Percentiles rank a stretch among this genome's conserved stretches.
These are phyloP conservation scores for Gallinago paraguaiae DNA, from an alignment of 2,113 vertebrate species.

Conservation along the genomic window DNA sequence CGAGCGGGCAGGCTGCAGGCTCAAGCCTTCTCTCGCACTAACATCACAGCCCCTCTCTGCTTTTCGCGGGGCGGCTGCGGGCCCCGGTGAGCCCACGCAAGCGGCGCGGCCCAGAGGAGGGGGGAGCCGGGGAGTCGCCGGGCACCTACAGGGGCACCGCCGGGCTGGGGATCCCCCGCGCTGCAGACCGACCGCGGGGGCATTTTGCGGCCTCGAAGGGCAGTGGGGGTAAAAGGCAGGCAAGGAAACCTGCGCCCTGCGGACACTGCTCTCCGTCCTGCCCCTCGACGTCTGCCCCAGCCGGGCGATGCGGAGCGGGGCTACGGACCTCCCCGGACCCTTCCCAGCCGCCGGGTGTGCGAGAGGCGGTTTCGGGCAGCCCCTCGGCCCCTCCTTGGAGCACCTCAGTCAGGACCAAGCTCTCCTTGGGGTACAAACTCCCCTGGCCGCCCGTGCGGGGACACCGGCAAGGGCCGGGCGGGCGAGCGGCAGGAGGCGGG, in stretches of 20 bases:
- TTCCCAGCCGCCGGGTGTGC: not conserved
- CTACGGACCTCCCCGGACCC: too few relatives aligned
- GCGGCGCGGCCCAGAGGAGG: not conserved
- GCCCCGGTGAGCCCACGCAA: not conserved
- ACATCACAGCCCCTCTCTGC: not conserved
- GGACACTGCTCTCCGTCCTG: not conserved
- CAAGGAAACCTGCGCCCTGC: fast-evolving
- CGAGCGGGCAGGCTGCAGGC: not conserved
- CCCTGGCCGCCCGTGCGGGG: not conserved
- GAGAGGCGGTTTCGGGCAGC: not conserved
- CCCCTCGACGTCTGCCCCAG: not conserved
- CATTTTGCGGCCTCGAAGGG: not conserved
- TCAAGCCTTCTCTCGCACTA: not conserved
- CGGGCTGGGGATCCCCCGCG: fast-evolving
- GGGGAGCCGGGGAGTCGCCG: fast-evolving
- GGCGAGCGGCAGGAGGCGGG: not conserved
- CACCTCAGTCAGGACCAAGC: not conserved
- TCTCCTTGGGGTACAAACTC: not conserved
- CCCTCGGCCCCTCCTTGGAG: not conserved
- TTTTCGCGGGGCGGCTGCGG: not conserved
- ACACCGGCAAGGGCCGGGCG: not conserved
- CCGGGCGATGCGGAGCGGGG: fast-evolving
- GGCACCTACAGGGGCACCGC: not conserved
- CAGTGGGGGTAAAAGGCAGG: too few relatives aligned
- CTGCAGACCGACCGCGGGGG: fast-evolving